These are phyloP conservation scores for Pseudomyrmex dendroicus DNA, from an alignment of 1,140 invertebrate species.

Conservation along the genomic window DNA sequence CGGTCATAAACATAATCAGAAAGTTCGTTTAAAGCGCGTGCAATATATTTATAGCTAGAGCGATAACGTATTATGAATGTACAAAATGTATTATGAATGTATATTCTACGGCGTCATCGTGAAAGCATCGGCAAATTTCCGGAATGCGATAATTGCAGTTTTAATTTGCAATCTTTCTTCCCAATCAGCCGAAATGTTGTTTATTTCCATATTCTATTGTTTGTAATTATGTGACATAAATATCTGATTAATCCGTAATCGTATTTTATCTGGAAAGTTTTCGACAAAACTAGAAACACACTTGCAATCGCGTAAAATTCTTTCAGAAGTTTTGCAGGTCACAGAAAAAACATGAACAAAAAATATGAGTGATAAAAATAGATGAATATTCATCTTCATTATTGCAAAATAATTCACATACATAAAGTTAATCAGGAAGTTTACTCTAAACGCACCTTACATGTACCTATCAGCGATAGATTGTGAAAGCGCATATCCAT, in stretches of 20 bases:
- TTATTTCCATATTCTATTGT: neutral
- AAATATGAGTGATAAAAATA: conserved; percentile 18
- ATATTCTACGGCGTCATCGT: conserved; percentile 26
- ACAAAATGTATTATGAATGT: conserved; percentile 10
- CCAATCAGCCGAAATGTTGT: neutral
- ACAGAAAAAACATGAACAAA: too few species aligned
- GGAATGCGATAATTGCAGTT: conserved; percentile 19
- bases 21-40: conserved; percentile 53
- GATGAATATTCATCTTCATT: conserved; percentile 58
- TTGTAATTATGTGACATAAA: conserved; percentile 1
- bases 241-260: neutral
- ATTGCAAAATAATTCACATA: conserved; percentile 44
- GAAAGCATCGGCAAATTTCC: conserved; percentile 17
- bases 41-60: conserved; percentile 55
- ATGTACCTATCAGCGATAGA: conserved; percentile 49
- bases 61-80: conserved; percentile 57
- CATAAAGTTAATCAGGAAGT: conserved; percentile 53
- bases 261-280: neutral
- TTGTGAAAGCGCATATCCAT: conserved; percentile 56
- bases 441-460: conserved; percentile 40
- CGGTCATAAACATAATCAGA: conserved; percentile 58
- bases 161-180: conserved; percentile 4
- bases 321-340: neutral
- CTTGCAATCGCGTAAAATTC: neutral
- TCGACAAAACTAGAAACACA: neutral